Conservation (phyloP, 2,113 vertebrate species). For the Serilophus lunatus region DNA sequence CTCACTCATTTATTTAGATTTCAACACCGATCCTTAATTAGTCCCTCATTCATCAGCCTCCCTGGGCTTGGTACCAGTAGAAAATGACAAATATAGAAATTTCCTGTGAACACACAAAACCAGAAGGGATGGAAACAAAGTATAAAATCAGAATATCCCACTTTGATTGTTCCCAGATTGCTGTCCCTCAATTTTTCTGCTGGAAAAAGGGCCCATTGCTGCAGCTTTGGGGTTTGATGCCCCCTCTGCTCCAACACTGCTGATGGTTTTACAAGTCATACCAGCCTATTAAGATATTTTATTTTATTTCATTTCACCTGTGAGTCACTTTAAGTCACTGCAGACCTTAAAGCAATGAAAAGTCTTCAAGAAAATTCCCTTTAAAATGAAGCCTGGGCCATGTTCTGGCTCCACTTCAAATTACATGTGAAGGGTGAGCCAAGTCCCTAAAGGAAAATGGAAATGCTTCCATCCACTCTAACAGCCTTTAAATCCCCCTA, state of each 20-base stretch:
- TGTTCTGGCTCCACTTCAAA: neutral
- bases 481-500: neutral
- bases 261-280: neutral
- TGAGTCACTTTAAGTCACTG: neutral
- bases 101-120: neutral
- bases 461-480: neutral
- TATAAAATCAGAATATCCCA: neutral
- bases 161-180: neutral
- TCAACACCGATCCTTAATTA: neutral
- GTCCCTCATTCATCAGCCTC: neutral
- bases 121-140: neutral
- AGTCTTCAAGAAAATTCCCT: neutral
- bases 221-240: neutral
- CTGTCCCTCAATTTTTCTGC: neutral
- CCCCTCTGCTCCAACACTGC: neutral
- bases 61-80: neutral
- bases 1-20: neutral
- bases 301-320: neutral
- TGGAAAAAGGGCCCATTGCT: neutral
- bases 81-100: neutral
- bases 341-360: neutral
- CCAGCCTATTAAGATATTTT: neutral
- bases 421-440: neutral
- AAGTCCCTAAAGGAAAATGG: neutral
- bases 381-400: neutral